Evolutionary conservation across 2,888 invertebrate genomes (phyloP), one percentile per base, ranked within the genome.

Genomic region (Epirrhoe tristata): DNA sequence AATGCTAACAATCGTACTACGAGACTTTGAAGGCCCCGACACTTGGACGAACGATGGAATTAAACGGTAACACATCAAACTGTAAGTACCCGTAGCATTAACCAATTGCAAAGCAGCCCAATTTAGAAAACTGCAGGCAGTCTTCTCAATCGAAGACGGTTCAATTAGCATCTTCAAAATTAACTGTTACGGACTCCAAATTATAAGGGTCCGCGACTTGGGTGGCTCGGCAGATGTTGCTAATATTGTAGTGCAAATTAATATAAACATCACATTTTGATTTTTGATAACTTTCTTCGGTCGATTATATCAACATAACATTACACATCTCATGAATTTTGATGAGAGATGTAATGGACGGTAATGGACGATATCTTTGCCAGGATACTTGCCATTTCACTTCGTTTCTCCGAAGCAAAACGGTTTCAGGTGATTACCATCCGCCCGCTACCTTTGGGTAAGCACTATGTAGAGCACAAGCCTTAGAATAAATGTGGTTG

Each of bases 171-270:
- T 73, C 71, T 73, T 72, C 66, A 56, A 74, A 81, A 81, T 81
- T 75, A 76, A 67, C 70, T 74, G 72, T 73, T 78, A 78, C 75
- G 77, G 72, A 75, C 72, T 72, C 69, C 58, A 83, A 84, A 86
- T 83, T 81, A 81, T 79, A 80, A 76, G 77, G 73, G 64, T 72
- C 48, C 70, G 64, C 84, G 46, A 77, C 89, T 78, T 90, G 89
- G 89, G 90, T 89, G 89, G 89, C 71, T 72, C 75, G 79, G 78
- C 85, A 86, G 85, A 86, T 87, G 86, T 76, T 75, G 76, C 73
- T 68, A 71, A 81, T 82, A 83, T 84, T 83, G 14, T 16, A 16
- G 48, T 14, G 14, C 14, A 48, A 16, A 48, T 48, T 48, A 14
- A 48, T 48, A 80, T 75, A 81, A 81, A 82, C 78, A 82, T 78